Conservation (phyloP, 2,888 invertebrate species). For the Antheraea assamensis region DNA sequence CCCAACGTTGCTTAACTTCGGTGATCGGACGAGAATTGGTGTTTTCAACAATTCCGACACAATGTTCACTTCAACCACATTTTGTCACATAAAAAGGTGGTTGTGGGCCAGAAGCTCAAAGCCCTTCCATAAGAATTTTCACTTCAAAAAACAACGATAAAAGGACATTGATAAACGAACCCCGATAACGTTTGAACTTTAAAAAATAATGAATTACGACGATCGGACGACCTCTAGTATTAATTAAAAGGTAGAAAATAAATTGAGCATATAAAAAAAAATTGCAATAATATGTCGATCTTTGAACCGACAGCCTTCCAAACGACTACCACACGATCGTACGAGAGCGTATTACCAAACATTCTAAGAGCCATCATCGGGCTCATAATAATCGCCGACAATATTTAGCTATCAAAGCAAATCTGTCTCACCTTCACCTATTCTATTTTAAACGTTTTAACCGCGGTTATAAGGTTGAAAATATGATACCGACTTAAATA, state of each 20-base stretch:
- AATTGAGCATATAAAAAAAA: background rate
- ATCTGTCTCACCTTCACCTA: constrained; percentile 19
- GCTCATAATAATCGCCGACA: constrained; percentile 48
- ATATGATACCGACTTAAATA: constrained; percentile 12
- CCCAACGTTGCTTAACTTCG: background rate
- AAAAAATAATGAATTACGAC: too few species aligned
- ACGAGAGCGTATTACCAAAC: constrained; percentile 37
- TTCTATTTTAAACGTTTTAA: constrained; percentile 15
- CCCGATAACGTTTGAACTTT: too few species aligned
- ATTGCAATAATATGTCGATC: background rate
- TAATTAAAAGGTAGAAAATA: background rate
- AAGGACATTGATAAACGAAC: too few species aligned
- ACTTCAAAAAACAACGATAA: too few species aligned
- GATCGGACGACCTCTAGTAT: too few species aligned
- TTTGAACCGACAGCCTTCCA: background rate
- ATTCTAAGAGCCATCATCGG: constrained; percentile 46
- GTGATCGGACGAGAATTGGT: too few species aligned
- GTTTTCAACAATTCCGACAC: too few species aligned
- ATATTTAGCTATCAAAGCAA: constrained; percentile 40
- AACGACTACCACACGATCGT: constrained; percentile 11
- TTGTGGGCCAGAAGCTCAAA: too few species aligned
- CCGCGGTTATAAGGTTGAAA: constrained; percentile 24
- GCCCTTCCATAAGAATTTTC: too few species aligned
- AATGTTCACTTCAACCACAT: too few species aligned
- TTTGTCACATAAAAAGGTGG: too few species aligned